A percentile compares a stretch with the other conserved stretches of the same genome.
phyloP scores from a whole-genome alignment of 2,113 vertebrate species.

The Papio anubis region DNA sequence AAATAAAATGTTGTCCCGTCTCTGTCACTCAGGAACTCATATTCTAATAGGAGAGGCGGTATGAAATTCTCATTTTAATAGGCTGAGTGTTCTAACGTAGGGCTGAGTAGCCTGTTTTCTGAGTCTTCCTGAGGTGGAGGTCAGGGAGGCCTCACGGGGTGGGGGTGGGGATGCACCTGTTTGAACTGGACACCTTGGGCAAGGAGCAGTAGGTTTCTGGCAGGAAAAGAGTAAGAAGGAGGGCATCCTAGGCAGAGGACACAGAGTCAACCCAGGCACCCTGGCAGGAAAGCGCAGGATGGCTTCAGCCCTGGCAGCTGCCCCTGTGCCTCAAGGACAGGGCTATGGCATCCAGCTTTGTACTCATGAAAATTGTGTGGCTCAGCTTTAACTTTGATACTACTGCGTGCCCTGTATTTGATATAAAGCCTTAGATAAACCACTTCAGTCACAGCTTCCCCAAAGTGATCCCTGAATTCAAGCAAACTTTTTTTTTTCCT shows the following conservation, averaged over 20 bases:
- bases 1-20: not conserved
- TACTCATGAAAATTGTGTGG: slow-evolving; percentile 17
- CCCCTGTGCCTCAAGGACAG: not conserved
- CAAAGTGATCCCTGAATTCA: not conserved
- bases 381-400: slow-evolving; percentile 20
- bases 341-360: not conserved
- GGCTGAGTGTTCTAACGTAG: not conserved
- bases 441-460: not conserved
- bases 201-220: not conserved
- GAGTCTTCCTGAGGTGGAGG: not conserved
- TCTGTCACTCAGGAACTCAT: not conserved
- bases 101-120: not conserved
- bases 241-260: not conserved
- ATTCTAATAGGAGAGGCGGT: not conserved
- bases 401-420: not conserved
- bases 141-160: not conserved
- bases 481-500: not conserved
- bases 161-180: not conserved
- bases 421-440: slow-evolving; percentile 9
- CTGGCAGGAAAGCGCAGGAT: not conserved
- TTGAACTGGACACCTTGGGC: not conserved
- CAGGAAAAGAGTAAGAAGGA: not conserved
- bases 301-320: not conserved
- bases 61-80: not conserved
- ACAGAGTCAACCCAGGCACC: not conserved